phyloP scores from a whole-genome alignment of 2,888 invertebrate genomes.

The Pachycephus smyrnensis region DNA sequence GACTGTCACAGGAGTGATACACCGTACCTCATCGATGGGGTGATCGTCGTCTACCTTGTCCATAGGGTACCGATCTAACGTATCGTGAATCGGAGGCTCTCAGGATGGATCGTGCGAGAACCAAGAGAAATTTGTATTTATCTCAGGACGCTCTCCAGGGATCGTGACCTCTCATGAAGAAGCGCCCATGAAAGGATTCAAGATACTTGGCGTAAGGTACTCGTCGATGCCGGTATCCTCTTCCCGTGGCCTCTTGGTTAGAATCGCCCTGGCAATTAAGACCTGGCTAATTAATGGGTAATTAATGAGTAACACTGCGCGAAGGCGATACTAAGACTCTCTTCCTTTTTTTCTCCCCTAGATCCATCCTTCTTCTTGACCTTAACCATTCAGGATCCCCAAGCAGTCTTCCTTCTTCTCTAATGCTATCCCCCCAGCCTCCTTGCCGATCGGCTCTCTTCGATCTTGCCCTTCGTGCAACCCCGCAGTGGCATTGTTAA shows the following conservation, averaged over 20 bases:
- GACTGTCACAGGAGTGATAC: background rate
- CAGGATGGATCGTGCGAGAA: background rate
- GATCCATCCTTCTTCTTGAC: background rate
- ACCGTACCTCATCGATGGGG: background rate
- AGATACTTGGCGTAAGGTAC: background rate
- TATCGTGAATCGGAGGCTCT: background rate
- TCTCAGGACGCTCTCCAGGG: background rate
- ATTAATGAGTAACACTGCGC: conserved; percentile 64
- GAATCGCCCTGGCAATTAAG: conserved; percentile 54
- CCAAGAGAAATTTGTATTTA: background rate
- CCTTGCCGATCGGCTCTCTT: conserved; percentile 10
- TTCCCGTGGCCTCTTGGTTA: conserved; percentile 2
- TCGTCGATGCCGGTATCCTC: background rate
- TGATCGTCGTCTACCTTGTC: background rate
- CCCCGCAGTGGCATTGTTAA: conserved; percentile 61
- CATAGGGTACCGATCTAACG: background rate
- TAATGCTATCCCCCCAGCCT: conserved; percentile 22
- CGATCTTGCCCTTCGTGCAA: conserved; percentile 21
- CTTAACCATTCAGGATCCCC: background rate
- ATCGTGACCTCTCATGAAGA: background rate
- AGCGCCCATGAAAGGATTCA: background rate
- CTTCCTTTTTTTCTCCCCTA: background rate
- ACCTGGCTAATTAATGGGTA: conserved; percentile 64
- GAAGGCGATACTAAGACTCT: conserved; percentile 48
- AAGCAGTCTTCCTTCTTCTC: conserved; percentile 28